Base-by-base conservation (phyloP, 2,113 vertebrate species). In the Xiphias gladius region DNA sequence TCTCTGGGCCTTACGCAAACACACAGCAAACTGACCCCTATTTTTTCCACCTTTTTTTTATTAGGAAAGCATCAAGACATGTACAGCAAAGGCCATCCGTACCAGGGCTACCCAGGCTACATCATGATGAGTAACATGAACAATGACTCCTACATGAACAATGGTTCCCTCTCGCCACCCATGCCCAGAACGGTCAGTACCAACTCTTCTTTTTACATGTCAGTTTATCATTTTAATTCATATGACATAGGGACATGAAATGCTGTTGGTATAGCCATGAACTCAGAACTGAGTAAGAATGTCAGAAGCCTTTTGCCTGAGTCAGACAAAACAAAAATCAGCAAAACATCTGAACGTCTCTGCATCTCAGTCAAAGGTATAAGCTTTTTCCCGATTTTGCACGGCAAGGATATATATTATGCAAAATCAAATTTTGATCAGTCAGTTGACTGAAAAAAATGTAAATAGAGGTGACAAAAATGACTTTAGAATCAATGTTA, bases 51-150 rank as follows among this genome's bases (percentile, higher is more conserved):
- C 30, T 71, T 76, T 58, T 17, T 72, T 64, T 30, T 43, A 82
- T 26, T 71, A 98, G 98, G 96, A 84, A 99, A 99, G 82, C 97
- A 95, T 91, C 96, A 97, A 76, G 98, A 99, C 87, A 92, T 99
- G 89, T 99, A 99, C 94, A 95, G 91, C 95, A 99, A 99, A 95
- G 96, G 96, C 83, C 97, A 97, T 82, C 95, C 96, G 0, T 99
- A 99, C 93, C 82, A 96, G 0, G 95, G 96, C 85, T 99, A 99
- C 86, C 97, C 98, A n/a, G 96, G 98, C 86, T 99, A 99, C 94
- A 97, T 99, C 95, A 99, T 99, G 98, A 99, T 99, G 97, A 97
- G 96, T 95, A 99, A 98, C 94, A 97, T 99, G 97, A 98, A 96
- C 91, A 96, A 95, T 71, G 97, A 99, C 93, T 97, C 97, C 9